Evolutionary conservation across 2,888 invertebrate genomes (phyloP), one percentile per base, ranked within the genome.

Genomic region (Troides oblongomaculatus): DNA sequence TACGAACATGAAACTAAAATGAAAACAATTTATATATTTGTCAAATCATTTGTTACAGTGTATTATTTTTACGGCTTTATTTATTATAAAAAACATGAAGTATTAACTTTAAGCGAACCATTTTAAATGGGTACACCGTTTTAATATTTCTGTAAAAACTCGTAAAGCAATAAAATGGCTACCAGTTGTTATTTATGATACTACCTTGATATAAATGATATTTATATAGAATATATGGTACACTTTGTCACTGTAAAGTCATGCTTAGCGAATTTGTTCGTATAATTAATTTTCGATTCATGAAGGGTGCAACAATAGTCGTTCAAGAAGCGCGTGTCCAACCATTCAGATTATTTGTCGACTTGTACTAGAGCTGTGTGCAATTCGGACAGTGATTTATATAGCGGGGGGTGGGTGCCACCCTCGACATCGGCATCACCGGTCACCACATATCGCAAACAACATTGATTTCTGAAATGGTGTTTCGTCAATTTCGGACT

Each of bases 311-410:
- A 82, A 81, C 84, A 81, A 85, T 87, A 84, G 85, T 79, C 77
- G 76, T 77, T 79, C 78, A 76, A 76, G 76, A 81, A 83, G 81
- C 87, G 85, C 84, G 80, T 85, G 86, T 82, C 83, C 84, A 75
- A 78, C 79, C 72, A 70, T 73, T 71, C 64, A 74, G 72, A 77
- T 76, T 78, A 79, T 78, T 79, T 76, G 76, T 73, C 73, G 76
- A 77, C 72, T 90, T 89, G 87, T 88, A 90, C 89, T 88, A 90
- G 87, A 87, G 85, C 83, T 82, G 73, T 72, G 72, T 74, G 89
- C 90, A 90, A 91, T 89, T 90, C 85, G 89, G 91, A 91, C 92
- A 91, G 89, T 92, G 92, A 92, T 92, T 92, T 92, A 92, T 92
- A 90, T 84, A 87, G 84, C 84, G 89, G 90, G 91, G 92, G 92